Evolutionary conservation across 2,113 vertebrate genomes (phyloP).

Genomic region (Notarius quadriscutis): DNA sequence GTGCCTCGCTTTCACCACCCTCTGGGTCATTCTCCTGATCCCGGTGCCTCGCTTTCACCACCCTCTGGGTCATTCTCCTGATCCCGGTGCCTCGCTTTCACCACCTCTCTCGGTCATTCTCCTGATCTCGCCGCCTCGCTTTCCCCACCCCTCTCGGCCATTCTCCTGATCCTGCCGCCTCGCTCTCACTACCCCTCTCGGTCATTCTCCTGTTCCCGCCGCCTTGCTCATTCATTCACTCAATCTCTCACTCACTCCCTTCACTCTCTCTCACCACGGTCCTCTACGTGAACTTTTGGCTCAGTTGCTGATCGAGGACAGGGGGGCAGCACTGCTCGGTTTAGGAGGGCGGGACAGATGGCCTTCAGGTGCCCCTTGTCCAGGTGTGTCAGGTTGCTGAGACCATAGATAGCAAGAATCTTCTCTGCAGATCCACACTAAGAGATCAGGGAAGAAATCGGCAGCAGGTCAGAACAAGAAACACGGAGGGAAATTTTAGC

Average conservation of each 20-base stretch:
- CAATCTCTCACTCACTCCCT: background rate
- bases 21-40: too few relatives aligned
- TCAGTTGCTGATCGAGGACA: conserved; percentile 4
- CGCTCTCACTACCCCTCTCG: background rate
- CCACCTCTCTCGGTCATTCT: background rate
- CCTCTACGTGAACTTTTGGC: background rate
- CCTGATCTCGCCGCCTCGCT: background rate
- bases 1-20: too few relatives aligned
- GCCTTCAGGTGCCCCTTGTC: conserved; percentile 33
- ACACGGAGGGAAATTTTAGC: background rate
- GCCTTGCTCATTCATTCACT: background rate
- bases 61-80: too few relatives aligned
- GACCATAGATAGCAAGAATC: conserved; percentile 46
- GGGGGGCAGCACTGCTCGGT: conserved; percentile 36
- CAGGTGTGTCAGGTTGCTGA: conserved; percentile 41
- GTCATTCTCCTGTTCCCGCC: background rate
- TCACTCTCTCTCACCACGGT: conserved; percentile 7
- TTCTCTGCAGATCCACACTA: conserved; percentile 41
- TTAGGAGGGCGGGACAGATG: conserved; percentile 45
- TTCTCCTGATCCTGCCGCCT: background rate
- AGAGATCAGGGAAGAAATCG: background rate
- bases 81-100: background rate
- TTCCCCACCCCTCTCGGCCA: background rate
- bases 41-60: too few relatives aligned
- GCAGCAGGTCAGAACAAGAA: background rate